Conservation (phyloP, 2,888 invertebrate species). For the Alsophila aescularia region DNA sequence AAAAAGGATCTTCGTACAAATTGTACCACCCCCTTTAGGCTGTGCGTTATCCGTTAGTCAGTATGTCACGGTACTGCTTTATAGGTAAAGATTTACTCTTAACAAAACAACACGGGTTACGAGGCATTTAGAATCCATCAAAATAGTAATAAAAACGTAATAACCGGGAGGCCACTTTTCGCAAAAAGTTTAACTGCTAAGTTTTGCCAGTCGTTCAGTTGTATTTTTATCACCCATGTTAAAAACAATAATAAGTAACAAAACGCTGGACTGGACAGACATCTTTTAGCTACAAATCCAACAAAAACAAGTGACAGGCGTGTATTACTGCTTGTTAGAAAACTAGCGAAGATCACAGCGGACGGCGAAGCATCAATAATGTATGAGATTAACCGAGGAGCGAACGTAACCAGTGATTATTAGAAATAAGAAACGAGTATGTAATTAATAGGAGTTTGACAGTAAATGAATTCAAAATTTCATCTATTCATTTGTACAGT, state of each 20-base stretch:
- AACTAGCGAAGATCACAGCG: conserved; percentile 5
- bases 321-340: conserved; percentile 4
- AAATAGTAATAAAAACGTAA: too few relatives aligned
- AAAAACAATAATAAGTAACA: not conserved
- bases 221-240: not conserved
- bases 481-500: too few relatives aligned
- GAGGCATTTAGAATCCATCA: too few relatives aligned
- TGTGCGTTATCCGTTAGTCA: too few relatives aligned
- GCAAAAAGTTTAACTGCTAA: too few relatives aligned
- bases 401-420: conserved; percentile 16
- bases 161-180: too few relatives aligned
- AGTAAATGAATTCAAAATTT: not conserved
- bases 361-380: conserved; percentile 23
- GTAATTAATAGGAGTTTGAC: not conserved
- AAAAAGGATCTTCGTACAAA: too few relatives aligned
- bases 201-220: not conserved
- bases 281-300: not conserved
- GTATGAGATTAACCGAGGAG: conserved; percentile 28
- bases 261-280: not conserved
- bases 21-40: too few relatives aligned
- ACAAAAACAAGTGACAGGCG: not conserved
- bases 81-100: too few relatives aligned
- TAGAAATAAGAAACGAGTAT: conserved; percentile 13
- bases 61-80: too few relatives aligned
- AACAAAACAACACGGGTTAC: too few relatives aligned